Evolutionary conservation across 2,888 invertebrate genomes (phyloP), one percentile per base, ranked within the genome.

Genomic region (Drosophila falleni): DNA sequence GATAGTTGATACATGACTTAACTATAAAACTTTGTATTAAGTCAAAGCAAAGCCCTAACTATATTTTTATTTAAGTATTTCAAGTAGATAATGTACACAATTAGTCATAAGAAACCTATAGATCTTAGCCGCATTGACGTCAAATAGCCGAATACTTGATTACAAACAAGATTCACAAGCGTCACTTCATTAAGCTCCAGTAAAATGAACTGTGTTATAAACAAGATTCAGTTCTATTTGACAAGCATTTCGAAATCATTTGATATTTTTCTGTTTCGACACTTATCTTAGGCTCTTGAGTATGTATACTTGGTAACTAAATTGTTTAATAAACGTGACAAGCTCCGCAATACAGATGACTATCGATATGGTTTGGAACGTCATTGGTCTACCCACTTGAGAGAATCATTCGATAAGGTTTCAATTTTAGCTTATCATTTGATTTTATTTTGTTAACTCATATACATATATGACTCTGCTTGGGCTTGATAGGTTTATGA

Each of bases 261-360:
- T 13, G 16, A 5, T 65, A 49, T 63, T 55, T 55, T 74, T 58
- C 58, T 56, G 68, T 44, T 23, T 46, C 35, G 35, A 5, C 16
- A 26, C 59, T 71, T 81, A 81, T 81, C 86, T 29, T 11, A 10
- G 16, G 42, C 82, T 65, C 71, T 81, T 51, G 41, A 77, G 47
- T 60, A 11, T 26, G 9, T 9, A 6, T 31, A 65, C 53, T 61
- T 74, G 70, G 39, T 44, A 74, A 63, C 80, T 58, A 46, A 66
- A 79, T 79, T 42, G 70, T 58, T 70, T 66, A 70, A 70, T 60
- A 74, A 77, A 74, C 76, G 75, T 77, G 77, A 70, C 79, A 74
- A 61, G 47, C 41, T 64, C 10, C 56, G 19, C 42, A 55, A 16
- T 44, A 9, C 9, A 64, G 64, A 78, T 78, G 16, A 11, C 49